Evolutionary conservation across 2,113 vertebrate species (phyloP).

Genomic region (Pteronura brasiliensis): DNA sequence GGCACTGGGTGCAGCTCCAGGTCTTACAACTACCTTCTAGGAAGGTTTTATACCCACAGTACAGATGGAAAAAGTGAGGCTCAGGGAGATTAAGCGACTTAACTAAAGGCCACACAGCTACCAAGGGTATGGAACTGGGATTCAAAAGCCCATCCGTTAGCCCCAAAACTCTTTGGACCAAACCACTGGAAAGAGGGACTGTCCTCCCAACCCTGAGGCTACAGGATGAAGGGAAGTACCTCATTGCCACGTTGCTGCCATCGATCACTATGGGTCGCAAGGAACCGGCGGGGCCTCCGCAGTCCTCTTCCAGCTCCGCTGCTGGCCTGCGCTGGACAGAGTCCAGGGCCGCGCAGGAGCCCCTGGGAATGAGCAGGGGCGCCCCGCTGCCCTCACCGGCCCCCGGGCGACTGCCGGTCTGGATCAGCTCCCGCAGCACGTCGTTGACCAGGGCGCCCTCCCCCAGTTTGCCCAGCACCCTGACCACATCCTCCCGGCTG

Average conservation of each 20-base stretch:
- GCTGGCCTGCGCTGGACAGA: background rate
- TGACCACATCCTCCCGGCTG: slow-evolving; percentile 83
- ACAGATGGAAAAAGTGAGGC: background rate
- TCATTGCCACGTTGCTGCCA: slow-evolving; percentile 96
- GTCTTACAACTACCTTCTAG: background rate
- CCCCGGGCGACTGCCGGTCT: slow-evolving; percentile 83
- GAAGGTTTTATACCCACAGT: background rate
- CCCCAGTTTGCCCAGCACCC: slow-evolving; percentile 88
- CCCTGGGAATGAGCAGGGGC: slow-evolving; percentile 83
- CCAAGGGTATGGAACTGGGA: background rate
- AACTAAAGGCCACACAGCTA: background rate
- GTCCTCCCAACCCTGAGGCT: background rate
- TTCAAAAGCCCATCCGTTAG: background rate
- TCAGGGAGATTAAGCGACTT: background rate
- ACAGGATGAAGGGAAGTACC: slow-evolving; percentile 78
- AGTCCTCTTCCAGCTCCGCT: slow-evolving; percentile 16
- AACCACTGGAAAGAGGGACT: background rate
- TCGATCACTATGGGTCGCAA: slow-evolving; percentile 92
- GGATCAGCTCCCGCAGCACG: slow-evolving; percentile 92
- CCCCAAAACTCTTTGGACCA: background rate
- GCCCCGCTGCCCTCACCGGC: slow-evolving; percentile 32
- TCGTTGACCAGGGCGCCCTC: slow-evolving; percentile 91
- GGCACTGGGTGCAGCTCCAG: background rate
- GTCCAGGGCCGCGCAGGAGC: slow-evolving; percentile 47
- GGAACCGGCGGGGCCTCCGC: background rate